Evolutionary conservation across 1,140 invertebrate species (phyloP).

Genomic region (Steinernema feltiae): DNA sequence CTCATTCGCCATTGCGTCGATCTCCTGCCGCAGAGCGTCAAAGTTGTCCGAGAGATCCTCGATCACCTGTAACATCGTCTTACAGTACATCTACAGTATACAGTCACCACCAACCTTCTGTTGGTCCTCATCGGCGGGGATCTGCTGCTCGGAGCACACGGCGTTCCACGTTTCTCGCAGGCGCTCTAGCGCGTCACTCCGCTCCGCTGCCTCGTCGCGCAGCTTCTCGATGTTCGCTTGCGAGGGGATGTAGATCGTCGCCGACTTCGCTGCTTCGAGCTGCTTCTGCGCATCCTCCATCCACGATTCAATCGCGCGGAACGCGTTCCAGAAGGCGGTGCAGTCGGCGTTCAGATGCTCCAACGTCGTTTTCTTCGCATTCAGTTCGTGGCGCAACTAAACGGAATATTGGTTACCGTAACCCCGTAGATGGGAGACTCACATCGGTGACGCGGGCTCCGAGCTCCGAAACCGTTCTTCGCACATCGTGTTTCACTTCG

Average conservation of each 20-base stretch:
- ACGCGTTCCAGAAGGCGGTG: neutral
- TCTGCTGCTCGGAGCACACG: neutral
- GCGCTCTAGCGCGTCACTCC: neutral
- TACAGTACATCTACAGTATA: neutral
- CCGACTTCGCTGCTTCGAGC: neutral
- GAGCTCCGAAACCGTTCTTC: neutral
- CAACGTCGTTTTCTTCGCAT: neutral
- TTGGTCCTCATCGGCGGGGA: neutral
- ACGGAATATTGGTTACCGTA: neutral
- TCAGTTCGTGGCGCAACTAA: neutral
- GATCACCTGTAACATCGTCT: neutral
- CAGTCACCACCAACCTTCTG: neutral
- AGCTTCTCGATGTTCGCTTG: neutral
- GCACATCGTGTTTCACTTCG: neutral
- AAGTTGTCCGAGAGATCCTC: neutral
- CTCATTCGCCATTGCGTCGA: neutral
- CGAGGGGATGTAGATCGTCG: conserved; percentile 1
- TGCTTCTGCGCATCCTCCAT: neutral
- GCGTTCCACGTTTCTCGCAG: neutral
- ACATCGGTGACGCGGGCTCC: neutral
- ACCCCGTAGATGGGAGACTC: neutral
- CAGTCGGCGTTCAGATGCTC: neutral
- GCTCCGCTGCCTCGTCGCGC: neutral
- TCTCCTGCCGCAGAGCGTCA: neutral
- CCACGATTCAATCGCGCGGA: neutral